These are phyloP conservation scores for Nebria ingens DNA, from an alignment of 1,140 invertebrate species.

Conservation along the genomic window DNA sequence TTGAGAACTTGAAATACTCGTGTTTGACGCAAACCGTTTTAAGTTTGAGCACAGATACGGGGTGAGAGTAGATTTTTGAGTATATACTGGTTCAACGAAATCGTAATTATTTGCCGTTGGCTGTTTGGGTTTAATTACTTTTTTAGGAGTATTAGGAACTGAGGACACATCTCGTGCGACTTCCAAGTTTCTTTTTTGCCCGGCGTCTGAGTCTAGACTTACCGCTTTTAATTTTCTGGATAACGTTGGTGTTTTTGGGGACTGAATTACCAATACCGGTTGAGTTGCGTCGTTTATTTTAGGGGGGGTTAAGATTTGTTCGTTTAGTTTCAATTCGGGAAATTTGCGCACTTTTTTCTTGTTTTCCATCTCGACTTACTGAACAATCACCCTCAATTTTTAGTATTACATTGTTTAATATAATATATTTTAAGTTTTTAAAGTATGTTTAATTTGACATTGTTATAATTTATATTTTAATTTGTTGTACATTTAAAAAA, in stretches of 20 bases:
- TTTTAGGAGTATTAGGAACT: slow-evolving; percentile 34
- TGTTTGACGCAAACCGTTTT: slow-evolving; percentile 32
- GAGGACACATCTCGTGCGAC: slow-evolving; percentile 31
- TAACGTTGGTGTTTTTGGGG: slow-evolving; percentile 32
- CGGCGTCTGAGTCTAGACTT: slow-evolving; percentile 33
- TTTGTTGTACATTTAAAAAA: too few relatives aligned
- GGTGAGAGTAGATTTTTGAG: slow-evolving; percentile 19
- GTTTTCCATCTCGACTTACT: too few relatives aligned
- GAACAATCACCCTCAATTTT: too few relatives aligned
- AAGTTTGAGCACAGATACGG: slow-evolving; percentile 28
- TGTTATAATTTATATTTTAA: too few relatives aligned
- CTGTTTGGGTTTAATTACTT: slow-evolving; percentile 25
- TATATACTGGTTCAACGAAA: background rate
- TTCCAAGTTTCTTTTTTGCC: slow-evolving; percentile 19
- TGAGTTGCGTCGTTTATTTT: slow-evolving; percentile 16
- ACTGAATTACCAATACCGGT: slow-evolving; percentile 30
- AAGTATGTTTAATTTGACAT: too few relatives aligned
- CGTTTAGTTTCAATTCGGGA: slow-evolving; percentile 23
- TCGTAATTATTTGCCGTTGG: slow-evolving; percentile 14
- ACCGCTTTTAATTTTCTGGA: slow-evolving; percentile 33
- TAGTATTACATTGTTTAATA: too few relatives aligned
- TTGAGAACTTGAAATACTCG: slow-evolving; percentile 33
- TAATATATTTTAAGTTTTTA: too few relatives aligned
- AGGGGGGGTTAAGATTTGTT: slow-evolving; percentile 2
- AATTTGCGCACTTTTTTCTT: slow-evolving; percentile 28